Percentiles rank a stretch among this genome's conserved stretches.
Evolutionary conservation across 2,888 invertebrate species (phyloP).

Genomic region (Cremastinae sp.): DNA sequence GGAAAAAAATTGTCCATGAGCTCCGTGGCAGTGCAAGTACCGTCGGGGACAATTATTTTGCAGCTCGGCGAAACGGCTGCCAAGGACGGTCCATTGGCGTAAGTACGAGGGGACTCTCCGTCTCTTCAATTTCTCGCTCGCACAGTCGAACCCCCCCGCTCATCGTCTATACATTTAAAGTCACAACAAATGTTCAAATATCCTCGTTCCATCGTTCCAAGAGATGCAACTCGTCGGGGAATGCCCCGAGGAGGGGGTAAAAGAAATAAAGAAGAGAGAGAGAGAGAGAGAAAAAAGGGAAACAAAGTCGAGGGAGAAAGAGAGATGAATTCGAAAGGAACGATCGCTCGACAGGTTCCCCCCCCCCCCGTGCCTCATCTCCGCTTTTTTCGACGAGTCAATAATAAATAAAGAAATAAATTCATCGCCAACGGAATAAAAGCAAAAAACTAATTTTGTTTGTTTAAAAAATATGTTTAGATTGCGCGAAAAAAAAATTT

Average conservation of each 20-base stretch:
- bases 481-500: no score
- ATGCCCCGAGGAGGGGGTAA: conserved; percentile 22
- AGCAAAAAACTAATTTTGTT: no score
- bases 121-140: not conserved
- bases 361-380: conserved; percentile 19
- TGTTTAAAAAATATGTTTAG: conserved; percentile 5
- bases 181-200: conserved; percentile 44
- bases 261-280: conserved; percentile 10
- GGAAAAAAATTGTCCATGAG: conserved; percentile 60
- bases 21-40: conserved; percentile 47
- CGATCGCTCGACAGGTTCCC: conserved; percentile 41
- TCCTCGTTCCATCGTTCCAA: conserved; percentile 14
- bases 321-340: conserved; percentile 22
- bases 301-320: conserved; percentile 33
- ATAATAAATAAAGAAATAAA: conserved; percentile 27
- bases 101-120: conserved; percentile 64
- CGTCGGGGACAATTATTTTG: conserved; percentile 66
- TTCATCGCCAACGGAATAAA: not conserved
- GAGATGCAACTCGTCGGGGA: conserved; percentile 45
- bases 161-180: no score
- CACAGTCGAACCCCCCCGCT: not conserved
- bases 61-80: conserved; percentile 66
- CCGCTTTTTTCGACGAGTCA: conserved; percentile 1
- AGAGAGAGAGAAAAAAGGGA: conserved; percentile 22
- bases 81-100: conserved; percentile 75